These are phyloP conservation scores for Archilochus colubris DNA, from an alignment of 2,113 vertebrate genomes.

Conservation along the genomic window DNA sequence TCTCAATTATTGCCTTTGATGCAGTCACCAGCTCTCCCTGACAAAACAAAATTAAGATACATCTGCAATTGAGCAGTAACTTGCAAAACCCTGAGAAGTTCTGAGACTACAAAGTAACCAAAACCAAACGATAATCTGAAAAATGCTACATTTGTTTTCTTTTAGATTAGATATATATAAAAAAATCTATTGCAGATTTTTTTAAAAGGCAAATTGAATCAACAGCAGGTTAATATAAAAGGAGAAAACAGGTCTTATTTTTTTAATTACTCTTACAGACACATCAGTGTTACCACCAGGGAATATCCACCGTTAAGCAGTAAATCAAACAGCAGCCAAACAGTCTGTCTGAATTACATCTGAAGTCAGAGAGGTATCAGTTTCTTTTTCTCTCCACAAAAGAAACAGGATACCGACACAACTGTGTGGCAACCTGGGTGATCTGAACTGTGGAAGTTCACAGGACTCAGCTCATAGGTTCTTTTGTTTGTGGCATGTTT, in stretches of 20 bases:
- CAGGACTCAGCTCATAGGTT: neutral
- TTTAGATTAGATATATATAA: neutral
- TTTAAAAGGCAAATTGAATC: neutral
- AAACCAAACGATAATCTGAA: neutral
- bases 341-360: neutral
- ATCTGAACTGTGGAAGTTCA: neutral
- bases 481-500: neutral
- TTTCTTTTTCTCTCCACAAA: neutral
- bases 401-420: neutral
- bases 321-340: slow-evolving; percentile 4
- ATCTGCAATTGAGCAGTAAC: neutral
- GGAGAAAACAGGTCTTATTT: neutral
- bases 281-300: slow-evolving; percentile 39
- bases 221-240: neutral
- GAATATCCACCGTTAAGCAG: slow-evolving; percentile 25
- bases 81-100: neutral
- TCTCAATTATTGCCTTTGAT: slow-evolving; percentile 98
- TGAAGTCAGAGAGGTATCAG: neutral
- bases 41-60: slow-evolving; percentile 24
- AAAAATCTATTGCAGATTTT: neutral
- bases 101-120: neutral
- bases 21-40: slow-evolving; percentile 97
- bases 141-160: neutral
- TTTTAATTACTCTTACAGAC: neutral
- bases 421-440: neutral